A percentile compares a stretch with the other conserved stretches of the same genome.
phyloP scores from a whole-genome alignment of 2,113 vertebrate genomes.

The Stomatorhinus ivindoensis region DNA sequence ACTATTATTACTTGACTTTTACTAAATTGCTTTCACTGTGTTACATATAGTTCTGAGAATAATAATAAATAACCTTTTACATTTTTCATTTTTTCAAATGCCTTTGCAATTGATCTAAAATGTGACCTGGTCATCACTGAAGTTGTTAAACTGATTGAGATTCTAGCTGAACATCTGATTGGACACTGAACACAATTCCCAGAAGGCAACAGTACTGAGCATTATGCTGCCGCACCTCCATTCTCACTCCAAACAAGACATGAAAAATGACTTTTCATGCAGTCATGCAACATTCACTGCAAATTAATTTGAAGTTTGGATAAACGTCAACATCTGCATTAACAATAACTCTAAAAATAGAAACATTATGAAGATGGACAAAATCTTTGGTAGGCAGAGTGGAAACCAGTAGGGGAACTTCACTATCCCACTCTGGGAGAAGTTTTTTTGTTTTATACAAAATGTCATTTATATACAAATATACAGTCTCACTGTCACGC shows the following conservation, averaged over 20 bases:
- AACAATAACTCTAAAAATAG: neutral
- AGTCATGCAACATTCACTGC: neutral
- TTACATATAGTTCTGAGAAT: neutral
- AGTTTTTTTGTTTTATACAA: neutral
- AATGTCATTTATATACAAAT: neutral
- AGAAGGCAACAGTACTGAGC: neutral
- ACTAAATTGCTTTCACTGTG: neutral
- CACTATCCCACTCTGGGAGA: neutral
- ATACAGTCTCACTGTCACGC: neutral
- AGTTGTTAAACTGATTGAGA: neutral
- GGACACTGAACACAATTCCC: neutral
- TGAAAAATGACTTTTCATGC: neutral
- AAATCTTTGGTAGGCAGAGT: neutral
- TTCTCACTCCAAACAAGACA: neutral
- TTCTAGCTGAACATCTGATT: neutral
- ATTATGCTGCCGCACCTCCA: neutral
- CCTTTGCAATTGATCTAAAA: neutral
- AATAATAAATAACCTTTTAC: neutral
- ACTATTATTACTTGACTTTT: neutral
- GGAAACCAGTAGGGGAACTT: neutral
- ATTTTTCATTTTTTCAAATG: neutral
- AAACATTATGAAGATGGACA: neutral
- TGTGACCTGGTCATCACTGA: neutral
- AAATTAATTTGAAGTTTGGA: neutral
- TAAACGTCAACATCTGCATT: neutral